These are phyloP conservation scores for Eucidaris tribuloides DNA, from an alignment of 35 echinoderm and acorn worm species.

Conservation along the genomic window DNA sequence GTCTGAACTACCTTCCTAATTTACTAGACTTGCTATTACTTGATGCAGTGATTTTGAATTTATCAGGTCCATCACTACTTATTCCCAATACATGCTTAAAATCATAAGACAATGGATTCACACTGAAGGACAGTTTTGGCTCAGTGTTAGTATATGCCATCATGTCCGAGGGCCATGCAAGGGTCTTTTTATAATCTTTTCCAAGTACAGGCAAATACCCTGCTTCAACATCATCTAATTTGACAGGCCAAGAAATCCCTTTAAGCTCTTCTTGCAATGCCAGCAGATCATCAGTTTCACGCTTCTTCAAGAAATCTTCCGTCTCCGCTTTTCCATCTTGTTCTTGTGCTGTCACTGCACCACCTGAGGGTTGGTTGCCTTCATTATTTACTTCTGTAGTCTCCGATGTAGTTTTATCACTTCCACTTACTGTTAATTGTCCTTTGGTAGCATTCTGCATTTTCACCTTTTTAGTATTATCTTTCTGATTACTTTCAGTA, in stretches of 20 bases:
- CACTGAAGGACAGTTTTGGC: conserved; percentile 47
- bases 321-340: not conserved
- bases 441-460: not conserved
- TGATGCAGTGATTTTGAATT: not conserved
- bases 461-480: not conserved
- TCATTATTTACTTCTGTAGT: not conserved
- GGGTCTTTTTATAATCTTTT: conserved; percentile 52
- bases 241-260: conserved; percentile 2
- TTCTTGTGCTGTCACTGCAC: not conserved
- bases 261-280: not conserved
- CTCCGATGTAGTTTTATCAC: not conserved
- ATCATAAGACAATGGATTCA: conserved; percentile 69
- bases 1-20: conserved; percentile 28
- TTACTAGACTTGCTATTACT: conserved; percentile 12
- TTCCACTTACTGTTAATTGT: too few relatives aligned
- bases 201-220: conserved; percentile 45
- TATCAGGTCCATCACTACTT: not conserved
- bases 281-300: not conserved
- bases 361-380: not conserved
- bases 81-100: conserved; percentile 36
- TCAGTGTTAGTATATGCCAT: conserved; percentile 13
- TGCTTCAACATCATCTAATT: conserved; percentile 18
- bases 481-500: not conserved
- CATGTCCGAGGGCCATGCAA: conserved; percentile 67
- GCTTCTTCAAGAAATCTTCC: conserved; percentile 8